Percentiles rank a stretch among this genome's conserved stretches.
Conservation (phyloP, 1,140 invertebrate genomes). For the Eupristina koningsbergeri region DNA sequence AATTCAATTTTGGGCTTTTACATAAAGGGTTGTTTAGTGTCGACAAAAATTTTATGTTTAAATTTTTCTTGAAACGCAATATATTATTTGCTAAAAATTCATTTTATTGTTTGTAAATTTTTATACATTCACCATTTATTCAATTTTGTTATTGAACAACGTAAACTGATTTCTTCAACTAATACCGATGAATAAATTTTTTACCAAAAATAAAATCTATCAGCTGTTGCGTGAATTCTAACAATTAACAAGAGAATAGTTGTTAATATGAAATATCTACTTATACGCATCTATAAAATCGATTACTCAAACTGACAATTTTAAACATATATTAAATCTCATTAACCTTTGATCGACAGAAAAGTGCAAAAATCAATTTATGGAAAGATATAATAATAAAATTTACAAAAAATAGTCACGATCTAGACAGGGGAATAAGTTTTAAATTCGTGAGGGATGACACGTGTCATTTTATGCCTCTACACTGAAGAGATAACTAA, state of each 20-base stretch:
- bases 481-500: background rate
- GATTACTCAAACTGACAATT: background rate
- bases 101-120: background rate
- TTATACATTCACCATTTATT: background rate
- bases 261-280: background rate
- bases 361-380: background rate
- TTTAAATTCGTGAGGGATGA: conserved; percentile 23
- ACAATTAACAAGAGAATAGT: background rate
- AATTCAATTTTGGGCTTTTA: background rate
- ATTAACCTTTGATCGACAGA: background rate
- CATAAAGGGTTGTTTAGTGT: background rate
- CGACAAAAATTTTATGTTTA: background rate
- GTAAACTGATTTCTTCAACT: background rate
- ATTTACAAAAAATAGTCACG: background rate
- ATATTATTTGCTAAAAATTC: background rate
- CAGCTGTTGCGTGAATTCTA: background rate
- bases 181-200: background rate
- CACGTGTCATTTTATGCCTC: background rate
- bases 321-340: background rate
- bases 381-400: background rate
- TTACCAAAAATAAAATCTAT: background rate
- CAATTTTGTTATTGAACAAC: background rate
- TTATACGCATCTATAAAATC: background rate
- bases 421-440: background rate
- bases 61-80: background rate